Evolutionary conservation across 2,113 vertebrate species (phyloP), one percentile per base, ranked within the genome.

Genomic region (Nothoprocta perdicaria): DNA sequence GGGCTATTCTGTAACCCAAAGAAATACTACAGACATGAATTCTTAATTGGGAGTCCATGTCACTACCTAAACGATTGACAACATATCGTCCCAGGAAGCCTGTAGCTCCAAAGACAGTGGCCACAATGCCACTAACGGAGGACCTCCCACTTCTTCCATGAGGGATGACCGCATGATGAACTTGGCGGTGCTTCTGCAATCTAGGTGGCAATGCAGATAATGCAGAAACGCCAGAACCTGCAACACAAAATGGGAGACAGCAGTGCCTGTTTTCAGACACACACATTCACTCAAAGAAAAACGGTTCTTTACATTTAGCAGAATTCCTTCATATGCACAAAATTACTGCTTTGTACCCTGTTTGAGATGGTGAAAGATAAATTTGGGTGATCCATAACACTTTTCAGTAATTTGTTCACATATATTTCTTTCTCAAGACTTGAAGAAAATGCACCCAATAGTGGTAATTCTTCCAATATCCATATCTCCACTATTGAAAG

Each of bases 91-190:
- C 99, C 86, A 99, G 94, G 87, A 99, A 99, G 21, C 99, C 99
- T 2, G 99, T 99, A 40, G 99, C 99, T 72, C 99, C 99, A 79
- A 99, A 99, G 48, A 99, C 99, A 1, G 99, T 99, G 75, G 99
- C 99, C 17, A 99, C 98, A 4, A 99, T 94, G 46, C 99, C 99
- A 55, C 99, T 99, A 90, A 98, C 98, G 3, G 99, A 99, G 5
- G 99, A 99, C 45, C 99, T 98, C 1, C 99, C 99, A 10, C 98
- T 98, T 90, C 98, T 99, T 13, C 99, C 99, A 79, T 93, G 98
- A 57, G 99, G 99, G 35, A 99, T 92, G 63, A 98, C 7, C 0
- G 98, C 97, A 82, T 99, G 97, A 89, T 99, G 99, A 84, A 98
- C 92, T 14, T 98, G 98, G 93, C 98, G 97, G 9, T 84, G 89